Evolutionary conservation across 2,113 vertebrate genomes (phyloP), one percentile per base, ranked within the genome.

Genomic region (Rhadina sibilatrix): DNA sequence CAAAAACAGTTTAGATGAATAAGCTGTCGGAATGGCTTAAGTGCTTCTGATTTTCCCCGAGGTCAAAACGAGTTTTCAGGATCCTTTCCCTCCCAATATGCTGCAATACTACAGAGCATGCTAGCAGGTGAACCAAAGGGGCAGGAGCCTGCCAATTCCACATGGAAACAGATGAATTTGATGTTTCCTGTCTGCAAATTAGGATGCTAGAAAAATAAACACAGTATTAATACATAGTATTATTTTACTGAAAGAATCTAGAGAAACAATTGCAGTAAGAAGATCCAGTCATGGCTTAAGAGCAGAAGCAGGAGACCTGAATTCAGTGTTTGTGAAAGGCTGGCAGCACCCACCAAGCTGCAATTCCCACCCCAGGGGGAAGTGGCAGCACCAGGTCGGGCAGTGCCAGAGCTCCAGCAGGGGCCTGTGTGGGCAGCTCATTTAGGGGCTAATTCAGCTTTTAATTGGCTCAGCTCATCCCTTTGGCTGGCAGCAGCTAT

Each of bases 371-470:
- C 15, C 15, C 54, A 15, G 79, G 0, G 0, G 57, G 63, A 70
- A 42, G 49, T 0, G 11, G 74, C 61, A 37, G 38, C 8, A 1
- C 1, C 5, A 28, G 49, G 4, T 5, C 1, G 20, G 15, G 57
- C 75, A 37, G 57, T 0, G 20, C 30, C 8, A 3, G 33, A 59
- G 40, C 38, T 30, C 20, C 79, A 47, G 42, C 60, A 20, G 7
- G 14, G 49, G 17, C 27, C 42, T 21, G 8, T 14, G 40, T 10
- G 53, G 59, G 60, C 59, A 92, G 10, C 59, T 63, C 37, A 25
- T 37, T 54, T 10, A 15, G 18, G 37, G 42, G 11, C 68, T 17
- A 10, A 53, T 8, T 15, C 13, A 61, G 82, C 71, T 42, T 44
- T 49, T 35, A 8, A 27, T 2, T 65, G 66, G 2, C 42, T 0